Evolutionary conservation across 2,888 invertebrate genomes (phyloP).

Genomic region (Lasioglossum marginatum): DNA sequence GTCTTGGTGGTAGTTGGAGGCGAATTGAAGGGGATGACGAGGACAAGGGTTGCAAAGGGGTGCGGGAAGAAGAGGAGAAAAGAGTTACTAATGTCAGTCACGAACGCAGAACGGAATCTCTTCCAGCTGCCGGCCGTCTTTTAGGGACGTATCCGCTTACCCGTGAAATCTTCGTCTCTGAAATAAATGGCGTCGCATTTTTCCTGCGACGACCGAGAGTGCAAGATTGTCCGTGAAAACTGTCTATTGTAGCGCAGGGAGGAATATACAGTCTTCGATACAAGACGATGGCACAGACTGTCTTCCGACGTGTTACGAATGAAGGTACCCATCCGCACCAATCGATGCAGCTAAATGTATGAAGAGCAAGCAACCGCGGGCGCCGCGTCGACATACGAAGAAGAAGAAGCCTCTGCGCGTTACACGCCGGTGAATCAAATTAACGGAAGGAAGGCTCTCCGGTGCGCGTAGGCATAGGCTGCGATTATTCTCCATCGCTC

Average conservation of each 20-base stretch:
- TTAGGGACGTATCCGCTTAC: conserved; percentile 51
- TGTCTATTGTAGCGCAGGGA: background rate
- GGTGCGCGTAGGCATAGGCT: conserved; percentile 29
- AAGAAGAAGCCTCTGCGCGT: background rate
- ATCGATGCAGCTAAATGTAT: no score
- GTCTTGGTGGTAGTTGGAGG: conserved; percentile 21
- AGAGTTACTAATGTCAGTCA: conserved; percentile 74
- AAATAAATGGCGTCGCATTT: conserved; percentile 69
- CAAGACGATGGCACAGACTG: no score
- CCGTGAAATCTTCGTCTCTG: conserved; percentile 66
- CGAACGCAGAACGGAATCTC: conserved; percentile 69
- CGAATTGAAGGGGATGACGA: conserved; percentile 14
- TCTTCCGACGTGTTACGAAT: no score
- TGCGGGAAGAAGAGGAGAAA: conserved; percentile 48
- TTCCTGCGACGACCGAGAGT: conserved; percentile 31
- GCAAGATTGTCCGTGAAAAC: background rate
- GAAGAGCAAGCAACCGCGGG: background rate
- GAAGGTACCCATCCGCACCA: no score
- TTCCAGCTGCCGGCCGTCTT: conserved; percentile 67
- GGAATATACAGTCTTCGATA: no score
- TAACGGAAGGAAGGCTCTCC: conserved; percentile 37
- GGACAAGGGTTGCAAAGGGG: conserved; percentile 37
- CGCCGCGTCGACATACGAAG: conserved; percentile 4
- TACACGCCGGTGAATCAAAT: conserved; percentile 42
- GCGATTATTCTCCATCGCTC: conserved; percentile 69